Percentiles rank a stretch among this genome's conserved stretches.
Evolutionary conservation across 2,113 vertebrate species (phyloP).

Genomic region (Rhinopithecus roxellana): DNA sequence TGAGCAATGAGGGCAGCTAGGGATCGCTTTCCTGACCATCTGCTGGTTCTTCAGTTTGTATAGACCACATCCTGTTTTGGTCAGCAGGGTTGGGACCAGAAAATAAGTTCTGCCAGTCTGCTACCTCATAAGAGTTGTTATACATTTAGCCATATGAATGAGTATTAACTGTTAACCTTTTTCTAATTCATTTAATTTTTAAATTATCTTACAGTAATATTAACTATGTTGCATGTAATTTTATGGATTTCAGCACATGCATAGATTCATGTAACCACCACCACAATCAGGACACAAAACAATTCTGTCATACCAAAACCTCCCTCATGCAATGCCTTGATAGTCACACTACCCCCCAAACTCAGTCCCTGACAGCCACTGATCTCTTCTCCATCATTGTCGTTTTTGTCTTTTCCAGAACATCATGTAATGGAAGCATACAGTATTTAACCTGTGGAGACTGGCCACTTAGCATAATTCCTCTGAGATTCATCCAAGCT

Average conservation of each 20-base stretch:
- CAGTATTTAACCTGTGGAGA: neutral
- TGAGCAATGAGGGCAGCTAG: no score
- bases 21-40: no score
- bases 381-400: neutral
- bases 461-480: neutral
- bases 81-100: no score
- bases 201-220: neutral
- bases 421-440: neutral
- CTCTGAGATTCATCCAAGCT: neutral
- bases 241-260: neutral
- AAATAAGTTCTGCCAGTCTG: no score
- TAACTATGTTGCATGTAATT: neutral
- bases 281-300: neutral
- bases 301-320: neutral
- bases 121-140: no score
- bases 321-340: neutral
- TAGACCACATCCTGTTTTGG: no score
- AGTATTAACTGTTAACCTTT: neutral
- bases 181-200: no score
- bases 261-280: neutral
- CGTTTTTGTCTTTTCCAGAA: neutral
- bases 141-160: neutral
- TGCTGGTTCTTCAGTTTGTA: no score
- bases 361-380: neutral
- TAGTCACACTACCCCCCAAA: neutral